Percentiles rank a stretch among this genome's conserved stretches.
Evolutionary conservation across 2,797 vertebrate genomes (phyloP).

Genomic region (Loris lydekkerianus): DNA sequence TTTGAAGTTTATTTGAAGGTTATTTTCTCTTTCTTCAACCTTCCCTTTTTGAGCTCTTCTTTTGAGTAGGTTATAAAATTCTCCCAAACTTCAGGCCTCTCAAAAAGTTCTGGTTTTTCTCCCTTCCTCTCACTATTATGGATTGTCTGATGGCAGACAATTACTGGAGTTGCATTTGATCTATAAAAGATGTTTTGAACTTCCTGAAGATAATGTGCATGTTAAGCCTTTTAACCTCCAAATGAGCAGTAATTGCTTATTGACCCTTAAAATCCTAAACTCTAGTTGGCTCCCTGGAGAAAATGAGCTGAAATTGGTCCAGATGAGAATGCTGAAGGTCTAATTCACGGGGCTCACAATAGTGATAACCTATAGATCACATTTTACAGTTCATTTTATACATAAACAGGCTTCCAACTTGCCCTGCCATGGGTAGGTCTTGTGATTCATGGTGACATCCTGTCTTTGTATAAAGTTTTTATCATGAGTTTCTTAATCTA

Average conservation of each 20-base stretch:
- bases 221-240: background rate
- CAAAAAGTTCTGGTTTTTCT: background rate
- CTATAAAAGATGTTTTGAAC: background rate
- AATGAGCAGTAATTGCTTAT: background rate
- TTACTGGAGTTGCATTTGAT: background rate
- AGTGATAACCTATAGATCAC: background rate
- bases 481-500: background rate
- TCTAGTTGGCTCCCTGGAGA: background rate
- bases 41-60: background rate
- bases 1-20: background rate
- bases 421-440: background rate
- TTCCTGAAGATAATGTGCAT: background rate
- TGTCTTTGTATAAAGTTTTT: background rate
- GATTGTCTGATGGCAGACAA: background rate
- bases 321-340: background rate
- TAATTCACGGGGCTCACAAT: background rate
- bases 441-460: background rate
- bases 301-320: background rate
- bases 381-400: background rate
- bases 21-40: background rate
- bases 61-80: background rate
- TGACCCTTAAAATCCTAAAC: background rate
- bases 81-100: background rate
- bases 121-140: background rate
- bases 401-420: background rate